A percentile compares a stretch with the other conserved stretches of the same genome.
phyloP scores from a whole-genome alignment of 2,113 vertebrate genomes.

The Lophius piscatorius region DNA sequence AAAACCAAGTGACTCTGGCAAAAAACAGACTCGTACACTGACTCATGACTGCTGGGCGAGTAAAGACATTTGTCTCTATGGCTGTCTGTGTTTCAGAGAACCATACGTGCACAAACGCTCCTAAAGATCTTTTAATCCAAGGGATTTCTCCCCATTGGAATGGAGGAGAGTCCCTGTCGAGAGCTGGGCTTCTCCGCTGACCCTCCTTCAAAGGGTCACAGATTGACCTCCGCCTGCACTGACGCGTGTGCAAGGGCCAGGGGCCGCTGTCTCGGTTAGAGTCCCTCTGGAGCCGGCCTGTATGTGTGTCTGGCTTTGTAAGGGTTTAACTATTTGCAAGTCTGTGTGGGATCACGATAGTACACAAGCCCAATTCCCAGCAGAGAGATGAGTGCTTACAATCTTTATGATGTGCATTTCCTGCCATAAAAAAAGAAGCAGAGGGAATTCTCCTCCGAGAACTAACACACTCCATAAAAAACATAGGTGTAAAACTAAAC shows the following conservation, averaged over 20 bases:
- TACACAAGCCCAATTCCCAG: slow-evolving; percentile 56
- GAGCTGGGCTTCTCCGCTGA: slow-evolving; percentile 38
- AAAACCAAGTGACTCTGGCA: slow-evolving; percentile 43
- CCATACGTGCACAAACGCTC: neutral
- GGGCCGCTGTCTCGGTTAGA: slow-evolving; percentile 53
- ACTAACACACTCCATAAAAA: slow-evolving; percentile 66
- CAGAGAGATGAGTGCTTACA: slow-evolving; percentile 59
- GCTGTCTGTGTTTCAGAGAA: neutral
- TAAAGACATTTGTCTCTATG: slow-evolving; percentile 1
- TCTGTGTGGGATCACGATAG: slow-evolving; percentile 40
- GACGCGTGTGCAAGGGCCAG: slow-evolving; percentile 69
- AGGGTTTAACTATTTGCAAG: slow-evolving; percentile 24
- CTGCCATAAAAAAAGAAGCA: slow-evolving; percentile 76
- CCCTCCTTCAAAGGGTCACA: slow-evolving; percentile 49
- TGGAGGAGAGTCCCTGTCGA: slow-evolving; percentile 1
- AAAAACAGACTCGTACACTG: slow-evolving; percentile 29
- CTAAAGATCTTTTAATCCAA: slow-evolving; percentile 4
- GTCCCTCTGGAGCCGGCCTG: slow-evolving; percentile 57
- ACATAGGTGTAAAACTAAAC: slow-evolving; percentile 61
- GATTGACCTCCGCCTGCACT: slow-evolving; percentile 47
- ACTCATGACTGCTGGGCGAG: slow-evolving; percentile 12
- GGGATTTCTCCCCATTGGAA: neutral
- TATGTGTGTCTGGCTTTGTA: slow-evolving; percentile 31
- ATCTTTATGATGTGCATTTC: slow-evolving; percentile 77
- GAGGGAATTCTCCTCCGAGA: slow-evolving; percentile 59